Conservation (phyloP, 2,888 invertebrate genomes). For the Lasioglossum pauxillum region DNA sequence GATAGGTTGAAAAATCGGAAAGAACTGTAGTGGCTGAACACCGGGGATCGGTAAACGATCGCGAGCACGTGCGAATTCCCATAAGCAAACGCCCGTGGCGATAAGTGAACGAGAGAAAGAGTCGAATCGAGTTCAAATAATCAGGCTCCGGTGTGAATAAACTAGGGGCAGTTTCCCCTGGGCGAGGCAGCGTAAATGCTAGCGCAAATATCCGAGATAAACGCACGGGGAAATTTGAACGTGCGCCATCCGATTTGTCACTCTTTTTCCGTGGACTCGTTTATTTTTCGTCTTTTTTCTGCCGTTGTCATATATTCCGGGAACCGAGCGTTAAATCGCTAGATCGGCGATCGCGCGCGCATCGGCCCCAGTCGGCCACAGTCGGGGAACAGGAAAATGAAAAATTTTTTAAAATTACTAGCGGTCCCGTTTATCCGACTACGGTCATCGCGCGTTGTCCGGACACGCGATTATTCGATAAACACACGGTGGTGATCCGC, state of each 20-base stretch:
- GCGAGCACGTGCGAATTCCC: constrained; percentile 23
- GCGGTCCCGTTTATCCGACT: constrained; percentile 9
- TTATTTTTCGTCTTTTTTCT: neutral
- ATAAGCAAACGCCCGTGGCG: constrained; percentile 16
- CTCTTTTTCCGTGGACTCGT: neutral
- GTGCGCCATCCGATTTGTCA: constrained; percentile 20
- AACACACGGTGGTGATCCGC: constrained; percentile 19
- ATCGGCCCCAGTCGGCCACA: neutral
- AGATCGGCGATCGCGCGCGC: neutral
- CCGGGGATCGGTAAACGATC: neutral
- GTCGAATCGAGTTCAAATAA: constrained; percentile 32
- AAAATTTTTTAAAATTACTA: constrained; percentile 41
- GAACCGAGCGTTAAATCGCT: constrained; percentile 1
- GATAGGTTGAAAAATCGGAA: neutral
- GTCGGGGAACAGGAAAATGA: constrained; percentile 2
- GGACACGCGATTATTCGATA: constrained; percentile 30
- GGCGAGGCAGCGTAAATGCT: constrained; percentile 24
- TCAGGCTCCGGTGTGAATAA: constrained; percentile 19
- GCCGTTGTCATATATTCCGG: neutral
- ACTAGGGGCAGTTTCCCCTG: constrained; percentile 32
- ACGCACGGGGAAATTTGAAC: constrained; percentile 29
- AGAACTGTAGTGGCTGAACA: neutral
- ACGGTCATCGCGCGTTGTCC: constrained; percentile 14
- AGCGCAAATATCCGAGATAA: constrained; percentile 47
- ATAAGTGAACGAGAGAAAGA: neutral